phyloP scores from a whole-genome alignment of 2,113 vertebrate genomes.

The Etheostoma cragini region DNA sequence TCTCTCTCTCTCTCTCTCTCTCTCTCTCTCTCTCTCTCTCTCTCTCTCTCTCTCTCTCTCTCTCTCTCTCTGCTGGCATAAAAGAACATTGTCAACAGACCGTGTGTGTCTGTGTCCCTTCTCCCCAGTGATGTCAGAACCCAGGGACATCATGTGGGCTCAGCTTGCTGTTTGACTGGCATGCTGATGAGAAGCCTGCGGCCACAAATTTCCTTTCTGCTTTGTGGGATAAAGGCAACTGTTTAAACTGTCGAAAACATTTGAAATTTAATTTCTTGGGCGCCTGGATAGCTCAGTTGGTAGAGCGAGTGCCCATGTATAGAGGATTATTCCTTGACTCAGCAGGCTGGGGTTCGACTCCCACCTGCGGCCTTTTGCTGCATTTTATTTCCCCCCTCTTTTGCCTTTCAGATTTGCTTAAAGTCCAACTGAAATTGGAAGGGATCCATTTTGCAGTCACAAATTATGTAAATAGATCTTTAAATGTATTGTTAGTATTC shows the following conservation, averaged over 20 bases:
- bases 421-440: not conserved
- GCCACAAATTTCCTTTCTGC: slow-evolving; percentile 18
- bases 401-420: not conserved
- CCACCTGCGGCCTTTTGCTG: no score
- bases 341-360: no score
- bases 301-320: no score
- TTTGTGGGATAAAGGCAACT: slow-evolving; percentile 6
- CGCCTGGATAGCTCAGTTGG: no score
- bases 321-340: no score
- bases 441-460: not conserved
- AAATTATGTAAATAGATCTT: not conserved
- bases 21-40: no score
- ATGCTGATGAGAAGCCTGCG: slow-evolving; percentile 50
- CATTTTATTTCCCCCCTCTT: no score
- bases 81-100: not conserved
- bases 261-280: not conserved
- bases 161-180: slow-evolving; percentile 43
- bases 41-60: no score
- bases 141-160: slow-evolving; percentile 32
- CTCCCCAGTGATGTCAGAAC: slow-evolving; percentile 39
- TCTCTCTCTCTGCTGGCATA: no score
- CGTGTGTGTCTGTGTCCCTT: not conserved
- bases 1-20: no score
- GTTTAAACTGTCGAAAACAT: not conserved
- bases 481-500: not conserved